Evolutionary conservation across 2,113 vertebrate genomes (phyloP).

Genomic region (Glaucomys volans): DNA sequence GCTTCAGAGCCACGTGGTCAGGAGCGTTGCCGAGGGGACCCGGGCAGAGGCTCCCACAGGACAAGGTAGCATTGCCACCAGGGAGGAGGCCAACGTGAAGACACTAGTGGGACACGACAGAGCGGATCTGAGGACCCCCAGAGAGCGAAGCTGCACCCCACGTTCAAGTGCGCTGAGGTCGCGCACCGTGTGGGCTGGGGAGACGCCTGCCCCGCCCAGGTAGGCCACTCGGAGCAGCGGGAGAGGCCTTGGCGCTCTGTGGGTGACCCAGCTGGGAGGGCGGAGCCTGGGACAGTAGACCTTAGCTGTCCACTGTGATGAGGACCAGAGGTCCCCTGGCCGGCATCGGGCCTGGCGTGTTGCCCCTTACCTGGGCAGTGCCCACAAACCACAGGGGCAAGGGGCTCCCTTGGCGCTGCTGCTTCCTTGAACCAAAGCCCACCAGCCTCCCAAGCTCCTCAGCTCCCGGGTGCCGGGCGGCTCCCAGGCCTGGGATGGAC

Average conservation of each 20-base stretch:
- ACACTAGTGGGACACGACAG: not conserved
- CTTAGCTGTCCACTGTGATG: rapidly evolving
- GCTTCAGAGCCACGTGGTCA: not conserved
- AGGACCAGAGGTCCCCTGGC: not conserved
- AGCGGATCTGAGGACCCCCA: not conserved
- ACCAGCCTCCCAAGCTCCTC: not conserved
- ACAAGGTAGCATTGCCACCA: not conserved
- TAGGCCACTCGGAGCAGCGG: no score
- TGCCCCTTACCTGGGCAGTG: conserved; percentile 18
- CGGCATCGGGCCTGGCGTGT: not conserved
- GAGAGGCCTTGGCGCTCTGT: rapidly evolving
- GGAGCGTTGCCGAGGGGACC: no score
- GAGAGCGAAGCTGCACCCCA: no score
- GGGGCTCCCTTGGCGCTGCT: not conserved
- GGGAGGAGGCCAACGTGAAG: rapidly evolving
- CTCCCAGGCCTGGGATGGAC: not conserved
- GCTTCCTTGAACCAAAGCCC: conserved; percentile 16
- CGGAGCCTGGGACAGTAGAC: not conserved
- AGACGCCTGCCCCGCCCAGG: not conserved
- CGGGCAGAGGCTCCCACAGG: not conserved
- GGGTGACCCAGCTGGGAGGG: not conserved
- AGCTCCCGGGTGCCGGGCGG: not conserved
- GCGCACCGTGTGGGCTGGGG: not conserved
- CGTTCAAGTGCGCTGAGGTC: not conserved
- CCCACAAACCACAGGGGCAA: conserved; percentile 55